A percentile compares a stretch with the other conserved stretches of the same genome.
Evolutionary conservation across 2,113 vertebrate genomes (phyloP).

Genomic region (Bubo bubo): DNA sequence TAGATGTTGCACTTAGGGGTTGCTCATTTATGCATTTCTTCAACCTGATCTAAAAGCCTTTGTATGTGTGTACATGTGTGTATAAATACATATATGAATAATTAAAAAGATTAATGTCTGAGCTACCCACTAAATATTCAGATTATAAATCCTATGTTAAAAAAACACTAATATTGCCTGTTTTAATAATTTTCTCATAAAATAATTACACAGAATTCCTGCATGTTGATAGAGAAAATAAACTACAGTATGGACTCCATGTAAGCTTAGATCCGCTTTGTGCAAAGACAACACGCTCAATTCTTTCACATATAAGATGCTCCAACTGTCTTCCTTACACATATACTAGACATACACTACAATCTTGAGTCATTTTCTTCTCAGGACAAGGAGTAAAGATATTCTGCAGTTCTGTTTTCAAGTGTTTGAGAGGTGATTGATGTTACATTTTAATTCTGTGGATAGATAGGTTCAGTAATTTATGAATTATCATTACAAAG

Average conservation of each 20-base stretch:
- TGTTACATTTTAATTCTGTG: background rate
- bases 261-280: background rate
- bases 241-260: background rate
- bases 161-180: background rate
- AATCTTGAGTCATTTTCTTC: background rate
- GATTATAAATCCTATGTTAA: background rate
- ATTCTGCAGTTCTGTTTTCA: background rate
- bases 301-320: background rate
- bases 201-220: background rate
- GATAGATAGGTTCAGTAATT: background rate
- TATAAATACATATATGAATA: background rate
- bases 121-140: background rate
- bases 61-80: background rate
- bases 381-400: background rate
- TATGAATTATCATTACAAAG: background rate
- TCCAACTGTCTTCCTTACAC: background rate
- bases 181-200: background rate
- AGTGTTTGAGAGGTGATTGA: background rate
- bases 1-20: background rate
- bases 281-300: background rate
- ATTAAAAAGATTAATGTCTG: background rate
- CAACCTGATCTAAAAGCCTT: background rate
- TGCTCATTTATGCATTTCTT: background rate
- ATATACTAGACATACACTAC: background rate
- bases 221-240: background rate